A percentile compares a stretch with the other conserved stretches of the same genome.
Evolutionary conservation across 1,140 invertebrate species (phyloP).

Genomic region (Meteorus sp.): DNA sequence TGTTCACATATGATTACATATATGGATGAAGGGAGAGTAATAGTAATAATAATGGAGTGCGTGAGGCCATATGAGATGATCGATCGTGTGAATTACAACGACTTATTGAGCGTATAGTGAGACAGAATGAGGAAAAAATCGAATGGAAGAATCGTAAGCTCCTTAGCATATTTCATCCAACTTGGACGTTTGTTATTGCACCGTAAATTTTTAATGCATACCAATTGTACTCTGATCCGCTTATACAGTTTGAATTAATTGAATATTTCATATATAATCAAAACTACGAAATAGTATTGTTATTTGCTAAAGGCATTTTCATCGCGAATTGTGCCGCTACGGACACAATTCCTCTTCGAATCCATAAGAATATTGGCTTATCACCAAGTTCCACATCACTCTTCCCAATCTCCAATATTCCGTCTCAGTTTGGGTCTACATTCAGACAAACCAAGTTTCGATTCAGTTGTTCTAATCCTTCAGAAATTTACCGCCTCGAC

Average conservation of each 20-base stretch:
- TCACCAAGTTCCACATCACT: conserved; percentile 41
- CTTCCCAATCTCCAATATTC: conserved; percentile 6
- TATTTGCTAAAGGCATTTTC: neutral
- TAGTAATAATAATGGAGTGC: too few relatives aligned
- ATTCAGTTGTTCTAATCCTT: conserved; percentile 19
- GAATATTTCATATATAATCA: conserved; percentile 40
- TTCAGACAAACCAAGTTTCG: conserved; percentile 18
- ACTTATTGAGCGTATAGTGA: neutral
- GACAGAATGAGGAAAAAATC: conserved; percentile 21
- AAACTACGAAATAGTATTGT: conserved; percentile 22
- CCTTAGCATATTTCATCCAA: conserved; percentile 48
- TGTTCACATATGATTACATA: too few relatives aligned
- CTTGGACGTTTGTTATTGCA: conserved; percentile 42
- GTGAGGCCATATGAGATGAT: too few relatives aligned
- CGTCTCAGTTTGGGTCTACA: neutral
- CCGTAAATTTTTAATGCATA: conserved; percentile 51
- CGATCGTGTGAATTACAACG: too few relatives aligned
- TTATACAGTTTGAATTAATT: conserved; percentile 51
- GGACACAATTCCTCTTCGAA: too few relatives aligned
- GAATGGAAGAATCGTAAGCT: conserved; percentile 39
- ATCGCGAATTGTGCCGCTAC: too few relatives aligned
- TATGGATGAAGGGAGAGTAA: too few relatives aligned
- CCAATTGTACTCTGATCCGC: conserved; percentile 52
- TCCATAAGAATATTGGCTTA: conserved; percentile 46
- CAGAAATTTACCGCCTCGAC: conserved; percentile 1